Evolutionary conservation across 2,888 invertebrate species (phyloP).

Genomic region (Resseliella maxima): DNA sequence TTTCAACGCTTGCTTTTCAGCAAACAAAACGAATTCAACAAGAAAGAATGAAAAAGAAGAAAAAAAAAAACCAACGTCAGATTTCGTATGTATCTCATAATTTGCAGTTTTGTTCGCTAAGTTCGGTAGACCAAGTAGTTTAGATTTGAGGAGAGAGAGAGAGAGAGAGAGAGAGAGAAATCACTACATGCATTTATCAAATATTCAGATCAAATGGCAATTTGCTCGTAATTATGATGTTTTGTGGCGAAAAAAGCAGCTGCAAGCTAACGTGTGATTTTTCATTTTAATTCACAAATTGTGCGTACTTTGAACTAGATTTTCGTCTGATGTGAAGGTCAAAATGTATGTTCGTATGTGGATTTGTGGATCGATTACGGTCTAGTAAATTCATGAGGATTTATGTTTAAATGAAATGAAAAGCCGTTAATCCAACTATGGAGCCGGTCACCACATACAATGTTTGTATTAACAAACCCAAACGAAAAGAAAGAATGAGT

Average conservation of each 20-base stretch:
- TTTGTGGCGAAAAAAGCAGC: neutral
- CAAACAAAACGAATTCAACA: neutral
- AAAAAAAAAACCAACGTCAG: too few species aligned
- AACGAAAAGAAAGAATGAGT: too few species aligned
- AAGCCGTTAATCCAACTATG: slow-evolving; percentile 30
- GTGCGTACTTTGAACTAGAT: slow-evolving; percentile 49
- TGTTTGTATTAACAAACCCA: too few species aligned
- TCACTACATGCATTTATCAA: neutral
- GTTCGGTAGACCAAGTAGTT: too few species aligned
- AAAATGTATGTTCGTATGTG: neutral
- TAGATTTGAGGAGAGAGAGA: too few species aligned
- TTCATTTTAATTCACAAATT: neutral
- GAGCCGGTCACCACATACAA: neutral
- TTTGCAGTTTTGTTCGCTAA: neutral
- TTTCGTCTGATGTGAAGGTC: slow-evolving; percentile 46
- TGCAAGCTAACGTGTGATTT: neutral
- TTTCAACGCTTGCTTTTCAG: too few species aligned
- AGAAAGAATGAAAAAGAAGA: neutral
- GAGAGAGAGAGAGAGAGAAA: too few species aligned
- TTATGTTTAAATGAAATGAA: slow-evolving; percentile 3
- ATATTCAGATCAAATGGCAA: neutral
- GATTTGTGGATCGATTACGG: slow-evolving; percentile 34
- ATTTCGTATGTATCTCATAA: slow-evolving; percentile 4
- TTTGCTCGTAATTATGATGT: neutral
- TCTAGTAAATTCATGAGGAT: slow-evolving; percentile 37